Base-by-base conservation (phyloP, 2,888 invertebrate genomes). In the Lacanobia wlatinum region DNA sequence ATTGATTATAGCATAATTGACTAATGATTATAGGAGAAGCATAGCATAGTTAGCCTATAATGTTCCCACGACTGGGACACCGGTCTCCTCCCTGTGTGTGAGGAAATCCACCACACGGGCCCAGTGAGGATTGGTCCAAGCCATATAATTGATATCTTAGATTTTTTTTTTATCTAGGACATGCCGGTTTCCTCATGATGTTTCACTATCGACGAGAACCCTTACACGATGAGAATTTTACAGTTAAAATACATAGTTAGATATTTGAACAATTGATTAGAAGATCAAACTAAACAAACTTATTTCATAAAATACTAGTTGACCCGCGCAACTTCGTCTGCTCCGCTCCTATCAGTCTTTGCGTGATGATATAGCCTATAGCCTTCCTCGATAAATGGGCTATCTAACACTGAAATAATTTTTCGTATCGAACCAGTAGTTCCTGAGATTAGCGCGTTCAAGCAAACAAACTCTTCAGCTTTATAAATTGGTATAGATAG, bases 261-360 rank as follows among this genome's bases (percentile, higher is more conserved):
- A 12, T 7, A 43, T 23, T 38, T n/a, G 4, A 18, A 12, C 14
- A 23, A 38, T 69, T 53, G n/a, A 40, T 53, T 28, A 40, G 9
- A 69, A 43, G 14, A 12, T 34, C 8, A n/a, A 14, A 6, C 10
- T 5, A 40, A 67, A 70, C 1, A 18, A 3, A 40, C 34, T 34
- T 72, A 18, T 72, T 40, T 58, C 48, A 58, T 70, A 71, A 56
- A 46, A 14, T 6, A n/a, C n/a, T n/a, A n/a, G n/a, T n/a, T n/a
- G n/a, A n/a, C n/a, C n/a, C n/a, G n/a, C n/a, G n/a, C n/a, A n/a
- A n/a, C n/a, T n/a, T n/a, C n/a, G n/a, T n/a, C n/a, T n/a, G n/a
- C n/a, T n/a, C n/a, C n/a, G n/a, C n/a, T n/a, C n/a, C n/a, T n/a
- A n/a, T n/a, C n/a, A n/a, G n/a, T n/a, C n/a, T n/a, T n/a, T n/a